Conservation (phyloP, 2,888 invertebrate genomes). For the Brassicogethes aeneus region DNA sequence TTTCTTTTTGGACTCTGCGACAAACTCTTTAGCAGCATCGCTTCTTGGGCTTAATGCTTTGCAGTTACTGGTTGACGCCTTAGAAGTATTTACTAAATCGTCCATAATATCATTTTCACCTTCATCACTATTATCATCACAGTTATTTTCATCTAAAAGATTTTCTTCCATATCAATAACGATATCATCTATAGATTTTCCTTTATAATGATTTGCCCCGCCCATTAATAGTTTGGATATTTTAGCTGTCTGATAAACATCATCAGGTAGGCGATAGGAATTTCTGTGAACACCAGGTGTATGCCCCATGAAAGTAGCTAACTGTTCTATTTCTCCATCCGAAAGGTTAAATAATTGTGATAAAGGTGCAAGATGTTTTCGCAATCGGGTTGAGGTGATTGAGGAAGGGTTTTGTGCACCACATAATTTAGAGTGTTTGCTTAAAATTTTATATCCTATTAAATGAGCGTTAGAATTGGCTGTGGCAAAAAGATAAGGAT, state of each 20-base stretch:
- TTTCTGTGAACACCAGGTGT: slow-evolving; percentile 14
- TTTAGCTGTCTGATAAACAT: slow-evolving; percentile 20
- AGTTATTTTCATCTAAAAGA: slow-evolving; percentile 1
- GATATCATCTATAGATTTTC: slow-evolving; percentile 16
- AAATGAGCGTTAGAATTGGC: slow-evolving; percentile 8
- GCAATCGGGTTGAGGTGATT: slow-evolving; percentile 19
- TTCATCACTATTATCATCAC: slow-evolving; percentile 10
- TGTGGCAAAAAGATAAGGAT: slow-evolving; percentile 13
- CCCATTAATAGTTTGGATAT: slow-evolving; percentile 17
- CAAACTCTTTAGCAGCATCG: background rate
- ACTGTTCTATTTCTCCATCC: slow-evolving; percentile 21
- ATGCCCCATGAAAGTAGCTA: slow-evolving; percentile 24
- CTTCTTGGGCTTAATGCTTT: background rate
- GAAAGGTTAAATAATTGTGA: slow-evolving; percentile 22
- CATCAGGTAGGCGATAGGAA: slow-evolving; percentile 19
- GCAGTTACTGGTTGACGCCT: background rate
- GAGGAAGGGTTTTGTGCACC: slow-evolving; percentile 21
- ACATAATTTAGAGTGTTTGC: slow-evolving; percentile 11
- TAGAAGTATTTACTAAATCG: too few relatives aligned
- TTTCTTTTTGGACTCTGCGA: background rate
- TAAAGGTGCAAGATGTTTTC: slow-evolving; percentile 25
- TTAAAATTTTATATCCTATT: slow-evolving; percentile 14
- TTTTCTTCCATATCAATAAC: slow-evolving; percentile 9
- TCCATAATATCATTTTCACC: background rate
- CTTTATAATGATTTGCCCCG: slow-evolving; percentile 13